Conservation (phyloP, 1,140 invertebrate species). For the Bradynema listronoti region DNA sequence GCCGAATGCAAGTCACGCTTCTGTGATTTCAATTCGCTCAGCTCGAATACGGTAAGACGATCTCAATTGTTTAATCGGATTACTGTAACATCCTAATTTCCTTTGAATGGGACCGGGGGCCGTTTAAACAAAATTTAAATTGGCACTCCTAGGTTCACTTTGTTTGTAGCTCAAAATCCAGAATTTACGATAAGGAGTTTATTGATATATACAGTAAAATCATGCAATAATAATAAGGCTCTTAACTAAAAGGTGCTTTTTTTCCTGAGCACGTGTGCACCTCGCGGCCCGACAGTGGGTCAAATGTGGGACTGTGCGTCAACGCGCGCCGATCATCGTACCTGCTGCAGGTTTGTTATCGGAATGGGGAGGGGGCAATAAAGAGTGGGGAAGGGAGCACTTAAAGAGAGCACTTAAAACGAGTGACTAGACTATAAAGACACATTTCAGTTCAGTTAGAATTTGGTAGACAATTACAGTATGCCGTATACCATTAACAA, state of each 20-base stretch:
- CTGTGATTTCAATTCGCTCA: conserved; percentile 51
- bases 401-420: conserved; percentile 1
- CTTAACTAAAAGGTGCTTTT: conserved; percentile 40
- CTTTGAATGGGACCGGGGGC: no score
- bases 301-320: conserved; percentile 58
- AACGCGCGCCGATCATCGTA: conserved; percentile 36
- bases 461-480: no score
- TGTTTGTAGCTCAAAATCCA: no score
- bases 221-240: background rate
- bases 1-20: conserved; percentile 50
- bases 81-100: background rate
- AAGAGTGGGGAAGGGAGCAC: background rate
- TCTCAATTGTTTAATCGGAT: background rate
- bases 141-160: no score
- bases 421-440: no score
- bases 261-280: conserved; percentile 37
- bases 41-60: conserved; percentile 38
- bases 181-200: no score
- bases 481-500: no score
- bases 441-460: no score
- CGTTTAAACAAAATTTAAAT: no score
- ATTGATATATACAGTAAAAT: no score
- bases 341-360: conserved; percentile 40
- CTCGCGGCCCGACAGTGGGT: conserved; percentile 52
- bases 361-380: background rate